Conservation (phyloP, 2,113 vertebrate species). For the Notechis scutatus region DNA sequence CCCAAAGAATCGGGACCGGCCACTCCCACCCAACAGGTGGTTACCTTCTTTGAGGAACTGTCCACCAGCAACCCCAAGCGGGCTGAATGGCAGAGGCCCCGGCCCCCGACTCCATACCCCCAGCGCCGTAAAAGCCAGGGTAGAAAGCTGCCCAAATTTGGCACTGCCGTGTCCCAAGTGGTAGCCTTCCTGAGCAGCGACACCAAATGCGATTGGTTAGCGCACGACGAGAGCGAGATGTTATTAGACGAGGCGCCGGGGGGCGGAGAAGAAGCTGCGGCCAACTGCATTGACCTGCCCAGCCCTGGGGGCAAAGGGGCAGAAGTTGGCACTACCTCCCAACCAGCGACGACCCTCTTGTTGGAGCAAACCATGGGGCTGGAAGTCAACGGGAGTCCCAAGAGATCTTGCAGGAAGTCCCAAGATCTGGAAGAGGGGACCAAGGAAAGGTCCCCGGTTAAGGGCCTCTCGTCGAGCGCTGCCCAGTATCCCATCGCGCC, state of each 20-base stretch:
- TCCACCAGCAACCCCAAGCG: neutral
- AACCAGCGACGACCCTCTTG: neutral
- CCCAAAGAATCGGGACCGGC: neutral
- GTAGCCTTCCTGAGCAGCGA: neutral
- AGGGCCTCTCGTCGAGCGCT: neutral
- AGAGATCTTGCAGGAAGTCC: neutral
- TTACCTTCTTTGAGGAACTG: conserved; percentile 17
- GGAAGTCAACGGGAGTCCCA: neutral
- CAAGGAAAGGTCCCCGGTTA: neutral
- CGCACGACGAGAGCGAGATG: neutral
- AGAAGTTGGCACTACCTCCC: neutral
- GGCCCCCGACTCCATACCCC: neutral
- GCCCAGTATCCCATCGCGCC: neutral
- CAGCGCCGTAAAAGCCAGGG: conserved; percentile 18
- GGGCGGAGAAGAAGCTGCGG: neutral
- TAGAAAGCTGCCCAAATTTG: neutral
- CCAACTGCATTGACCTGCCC: neutral
- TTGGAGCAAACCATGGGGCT: neutral
- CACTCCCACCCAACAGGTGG: neutral
- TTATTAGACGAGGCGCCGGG: neutral
- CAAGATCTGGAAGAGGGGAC: neutral
- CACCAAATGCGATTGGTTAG: neutral
- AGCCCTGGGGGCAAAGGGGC: neutral
- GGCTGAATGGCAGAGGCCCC: neutral
- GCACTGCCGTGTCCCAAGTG: neutral